Conservation (phyloP, 2,113 vertebrate genomes). For the Eubucco bourcierii region DNA sequence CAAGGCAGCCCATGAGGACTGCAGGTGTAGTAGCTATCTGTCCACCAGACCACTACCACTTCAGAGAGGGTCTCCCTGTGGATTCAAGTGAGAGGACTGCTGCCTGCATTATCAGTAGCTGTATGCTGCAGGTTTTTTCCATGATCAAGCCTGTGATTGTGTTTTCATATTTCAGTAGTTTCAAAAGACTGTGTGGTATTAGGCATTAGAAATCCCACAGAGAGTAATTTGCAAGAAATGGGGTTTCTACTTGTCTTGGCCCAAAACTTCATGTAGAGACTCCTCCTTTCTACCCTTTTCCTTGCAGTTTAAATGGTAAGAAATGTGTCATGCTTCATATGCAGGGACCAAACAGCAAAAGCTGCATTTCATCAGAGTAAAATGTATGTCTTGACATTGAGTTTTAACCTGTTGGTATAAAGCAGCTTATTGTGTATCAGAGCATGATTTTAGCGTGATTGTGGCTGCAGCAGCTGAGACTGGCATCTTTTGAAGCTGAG, state of each 20-base stretch:
- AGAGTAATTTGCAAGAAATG: conserved; percentile 12
- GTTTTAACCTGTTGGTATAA: background rate
- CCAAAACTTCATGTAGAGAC: background rate
- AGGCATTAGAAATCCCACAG: conserved; percentile 1
- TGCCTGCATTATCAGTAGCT: background rate
- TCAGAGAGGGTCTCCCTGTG: background rate
- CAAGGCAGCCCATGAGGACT: background rate
- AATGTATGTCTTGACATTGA: background rate
- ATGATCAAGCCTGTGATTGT: background rate
- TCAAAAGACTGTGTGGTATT: background rate
- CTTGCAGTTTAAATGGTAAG: background rate
- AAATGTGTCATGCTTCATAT: background rate
- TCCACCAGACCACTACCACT: background rate
- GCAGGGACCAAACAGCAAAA: background rate
- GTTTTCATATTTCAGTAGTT: background rate
- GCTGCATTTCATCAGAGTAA: background rate
- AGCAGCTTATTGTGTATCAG: background rate
- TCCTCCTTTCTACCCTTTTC: background rate
- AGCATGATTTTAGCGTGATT: accelerated
- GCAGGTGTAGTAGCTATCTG: background rate
- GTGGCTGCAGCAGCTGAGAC: background rate
- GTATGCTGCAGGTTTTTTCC: background rate
- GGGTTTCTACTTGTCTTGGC: background rate
- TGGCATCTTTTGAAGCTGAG: background rate
- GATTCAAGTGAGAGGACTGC: background rate